Base-by-base conservation (phyloP, 2,113 vertebrate genomes). In the Pterocles orientalis region DNA sequence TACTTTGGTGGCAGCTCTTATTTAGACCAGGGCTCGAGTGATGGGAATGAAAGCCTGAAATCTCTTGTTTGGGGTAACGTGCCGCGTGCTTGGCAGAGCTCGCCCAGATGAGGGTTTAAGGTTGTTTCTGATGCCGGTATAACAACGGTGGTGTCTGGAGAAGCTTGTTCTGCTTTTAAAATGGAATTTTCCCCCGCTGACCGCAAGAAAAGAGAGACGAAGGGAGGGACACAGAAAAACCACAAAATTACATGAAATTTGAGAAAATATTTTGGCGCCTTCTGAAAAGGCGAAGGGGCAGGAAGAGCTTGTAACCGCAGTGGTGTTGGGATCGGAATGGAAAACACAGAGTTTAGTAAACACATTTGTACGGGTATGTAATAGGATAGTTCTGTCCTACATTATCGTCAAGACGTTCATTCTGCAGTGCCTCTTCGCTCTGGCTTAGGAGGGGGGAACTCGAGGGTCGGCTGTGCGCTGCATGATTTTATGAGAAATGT, bases 401-500 rank as follows among this genome's bases (percentile, higher is more conserved):
- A 14, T 14, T 41, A 41, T 41, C 41, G 19, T 18, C 7, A 1
- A 6, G 66, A 33, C 0, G 1, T 11, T 47, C 26, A 3, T 29
- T 41, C 24, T 6, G 29, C 65, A 23, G 87, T 6, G 51, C 48
- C 75, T 45, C 51, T n/a, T n/a, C 0, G 3, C 64, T 66, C 39
- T 25, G 14, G 10, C 34, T 26, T 75, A 23, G 96, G 82, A 39
- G 82, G 43, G 92, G 94, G 91, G 91, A 91, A 64, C 84, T 72
- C 54, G 7, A 43, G 78, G 92, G 84, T 77, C 93, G 36, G 65
- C 66, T 56, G 88, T 43, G 86, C 87, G 41, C 65, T 10, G 90
- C 4, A 1, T 51, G 94, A 12, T 88, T 28, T 54, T 51, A 48
- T 96, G 98, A 97, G 96, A 48, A 82, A 71, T 39, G 93, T 6